Evolutionary conservation across 1,140 invertebrate species (phyloP), one percentile per base, ranked within the genome.

Genomic region (Pseudoatta argentina): DNA sequence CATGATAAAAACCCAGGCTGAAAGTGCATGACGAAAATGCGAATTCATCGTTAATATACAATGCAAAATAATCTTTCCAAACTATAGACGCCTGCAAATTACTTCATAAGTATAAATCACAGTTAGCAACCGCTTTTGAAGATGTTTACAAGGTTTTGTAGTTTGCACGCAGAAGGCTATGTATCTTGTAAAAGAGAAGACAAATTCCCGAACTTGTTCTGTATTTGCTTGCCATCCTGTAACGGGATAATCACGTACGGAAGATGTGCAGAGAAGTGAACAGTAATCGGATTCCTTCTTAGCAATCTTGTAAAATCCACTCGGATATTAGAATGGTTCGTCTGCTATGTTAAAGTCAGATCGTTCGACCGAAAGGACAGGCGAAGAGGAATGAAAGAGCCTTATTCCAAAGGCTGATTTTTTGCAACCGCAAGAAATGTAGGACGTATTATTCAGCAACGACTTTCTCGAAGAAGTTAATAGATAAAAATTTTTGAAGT

Each of bases 211-310:
- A 44, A 30, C 39, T 63, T 61, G 55, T 14, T 83, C 6, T 27
- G 79, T 73, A 73, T 75, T 83, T 73, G 39, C 48, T 51, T 24
- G 44, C 27, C 44, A 83, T 39, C 57, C n/a, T 63, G 16, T 67
- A 67, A 48, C 48, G 16, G 39, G 66, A 81, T 39, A 69, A 24
- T 81, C 48, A 39, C 8, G 30, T 27, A 57, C 10, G 6, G 12
- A 10, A 4, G 55, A 51, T 39, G 77, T 55, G 77, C 63, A 27
- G 5, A 16, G 63, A 66, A 64, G 72, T 63, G 55, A 24, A 83
- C 69, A 71, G 72, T 82, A 83, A 83, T 87, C 59, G 69, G 61
- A 87, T 87, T 87, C 66, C 69, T 85, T 85, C 59, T 67, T 73
- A 64, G 39, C 53, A 61, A 87, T 85, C 18, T 39, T 51, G 86